Conservation (phyloP, 37 sponge, comb jelly and placozoan genomes). For the Corticium candelabrum region DNA sequence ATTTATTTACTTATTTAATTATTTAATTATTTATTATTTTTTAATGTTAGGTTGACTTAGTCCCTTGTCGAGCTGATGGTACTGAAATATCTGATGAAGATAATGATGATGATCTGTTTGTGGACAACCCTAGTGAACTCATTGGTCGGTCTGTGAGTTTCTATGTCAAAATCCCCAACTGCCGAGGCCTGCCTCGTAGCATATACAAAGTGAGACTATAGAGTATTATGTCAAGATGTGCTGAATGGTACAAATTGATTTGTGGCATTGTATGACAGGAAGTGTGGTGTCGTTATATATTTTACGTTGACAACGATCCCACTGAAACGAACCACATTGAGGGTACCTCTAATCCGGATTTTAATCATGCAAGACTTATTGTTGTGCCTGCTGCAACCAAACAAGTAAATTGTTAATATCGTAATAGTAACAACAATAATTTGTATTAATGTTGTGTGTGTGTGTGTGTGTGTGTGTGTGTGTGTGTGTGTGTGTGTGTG, state of each 20-base stretch:
- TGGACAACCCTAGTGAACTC: not conserved
- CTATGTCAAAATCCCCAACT: not conserved
- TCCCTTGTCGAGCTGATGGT: conserved; percentile 7
- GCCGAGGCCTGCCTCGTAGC: not conserved
- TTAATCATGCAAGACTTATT: conserved; percentile 24
- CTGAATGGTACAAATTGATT: conserved; percentile 5
- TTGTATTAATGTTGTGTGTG: too few species aligned
- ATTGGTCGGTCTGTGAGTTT: not conserved
- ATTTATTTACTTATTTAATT: too few species aligned
- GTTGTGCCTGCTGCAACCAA: conserved; percentile 35
- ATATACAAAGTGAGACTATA: not conserved
- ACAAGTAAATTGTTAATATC: too few species aligned
- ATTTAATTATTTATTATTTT: conserved; percentile 42
- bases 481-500: too few species aligned
- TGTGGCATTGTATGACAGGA: conserved; percentile 31
- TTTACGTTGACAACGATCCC: conserved; percentile 38
- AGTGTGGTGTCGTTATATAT: conserved; percentile 43
- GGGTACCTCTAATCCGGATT: conserved; percentile 30
- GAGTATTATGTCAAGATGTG: not conserved
- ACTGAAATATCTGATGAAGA: not conserved
- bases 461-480: too few species aligned
- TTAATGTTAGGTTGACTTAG: conserved; percentile 5
- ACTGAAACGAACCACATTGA: conserved; percentile 16
- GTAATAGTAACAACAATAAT: too few species aligned
- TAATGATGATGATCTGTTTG: not conserved